phyloP scores from a whole-genome alignment of 2,113 vertebrate genomes.

The Turdus rufiventris region DNA sequence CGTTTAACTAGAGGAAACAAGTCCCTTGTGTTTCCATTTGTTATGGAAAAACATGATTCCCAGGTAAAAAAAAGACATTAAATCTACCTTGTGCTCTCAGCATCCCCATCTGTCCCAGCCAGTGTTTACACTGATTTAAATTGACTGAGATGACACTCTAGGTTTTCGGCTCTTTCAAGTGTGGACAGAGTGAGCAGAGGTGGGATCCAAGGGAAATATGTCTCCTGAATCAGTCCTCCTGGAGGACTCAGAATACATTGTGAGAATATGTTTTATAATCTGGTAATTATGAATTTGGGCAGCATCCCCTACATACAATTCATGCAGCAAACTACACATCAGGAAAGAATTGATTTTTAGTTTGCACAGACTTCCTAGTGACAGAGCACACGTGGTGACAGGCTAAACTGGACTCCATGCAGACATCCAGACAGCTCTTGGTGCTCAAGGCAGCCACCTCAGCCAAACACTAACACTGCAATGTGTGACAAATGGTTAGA shows the following conservation, averaged over 20 bases:
- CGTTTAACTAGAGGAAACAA: background rate
- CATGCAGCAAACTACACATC: background rate
- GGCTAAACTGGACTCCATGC: background rate
- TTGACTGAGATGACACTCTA: background rate
- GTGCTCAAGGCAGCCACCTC: background rate
- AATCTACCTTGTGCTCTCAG: background rate
- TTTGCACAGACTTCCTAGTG: background rate
- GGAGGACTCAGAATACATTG: background rate
- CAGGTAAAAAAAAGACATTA: fast-evolving
- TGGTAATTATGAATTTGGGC: background rate
- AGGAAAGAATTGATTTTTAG: background rate
- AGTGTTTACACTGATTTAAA: background rate
- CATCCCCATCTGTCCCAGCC: background rate
- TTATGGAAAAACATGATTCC: background rate
- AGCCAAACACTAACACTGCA: background rate
- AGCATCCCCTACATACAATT: background rate
- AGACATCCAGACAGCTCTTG: background rate
- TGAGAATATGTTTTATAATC: background rate
- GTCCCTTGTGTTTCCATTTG: background rate
- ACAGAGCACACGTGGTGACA: background rate
- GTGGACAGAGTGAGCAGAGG: background rate
- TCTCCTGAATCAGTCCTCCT: background rate
- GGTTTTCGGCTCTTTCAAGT: background rate
- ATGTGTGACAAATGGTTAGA: background rate
- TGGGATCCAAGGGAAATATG: background rate